Conservation (phyloP, 2,113 vertebrate species). For the Tragelaphus strepsiceros region DNA sequence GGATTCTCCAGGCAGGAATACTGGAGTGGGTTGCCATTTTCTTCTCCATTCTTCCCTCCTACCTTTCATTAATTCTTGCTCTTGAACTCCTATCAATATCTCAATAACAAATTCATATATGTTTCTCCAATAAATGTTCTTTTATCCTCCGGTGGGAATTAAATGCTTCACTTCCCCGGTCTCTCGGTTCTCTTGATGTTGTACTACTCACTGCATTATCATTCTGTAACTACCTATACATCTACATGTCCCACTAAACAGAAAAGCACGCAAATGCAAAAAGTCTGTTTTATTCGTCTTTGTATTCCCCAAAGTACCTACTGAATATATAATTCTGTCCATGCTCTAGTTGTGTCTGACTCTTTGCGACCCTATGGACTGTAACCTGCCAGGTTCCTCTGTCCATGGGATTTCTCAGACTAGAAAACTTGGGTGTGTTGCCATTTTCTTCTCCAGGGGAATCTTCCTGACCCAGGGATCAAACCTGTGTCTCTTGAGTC, state of each 20-base stretch:
- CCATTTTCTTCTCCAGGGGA: background rate
- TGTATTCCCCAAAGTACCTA: background rate
- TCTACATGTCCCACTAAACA: background rate
- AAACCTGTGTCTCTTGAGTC: background rate
- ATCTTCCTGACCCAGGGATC: background rate
- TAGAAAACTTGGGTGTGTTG: background rate
- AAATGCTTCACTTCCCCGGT: background rate
- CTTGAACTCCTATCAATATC: background rate
- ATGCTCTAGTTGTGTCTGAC: rapidly evolving
- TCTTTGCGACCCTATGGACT: rapidly evolving
- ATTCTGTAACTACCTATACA: background rate
- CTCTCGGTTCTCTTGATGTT: background rate
- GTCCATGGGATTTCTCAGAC: background rate
- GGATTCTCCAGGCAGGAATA: too few species aligned
- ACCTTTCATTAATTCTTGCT: background rate
- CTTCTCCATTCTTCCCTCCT: background rate
- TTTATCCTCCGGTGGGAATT: background rate
- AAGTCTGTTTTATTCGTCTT: background rate
- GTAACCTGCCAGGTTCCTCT: background rate
- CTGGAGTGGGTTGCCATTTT: background rate
- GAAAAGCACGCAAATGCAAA: background rate
- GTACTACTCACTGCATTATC: background rate
- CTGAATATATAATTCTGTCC: background rate
- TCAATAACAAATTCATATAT: background rate
- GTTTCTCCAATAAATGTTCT: background rate